Base-by-base conservation (phyloP, 1,140 invertebrate genomes). In the Drosophila murphyi region DNA sequence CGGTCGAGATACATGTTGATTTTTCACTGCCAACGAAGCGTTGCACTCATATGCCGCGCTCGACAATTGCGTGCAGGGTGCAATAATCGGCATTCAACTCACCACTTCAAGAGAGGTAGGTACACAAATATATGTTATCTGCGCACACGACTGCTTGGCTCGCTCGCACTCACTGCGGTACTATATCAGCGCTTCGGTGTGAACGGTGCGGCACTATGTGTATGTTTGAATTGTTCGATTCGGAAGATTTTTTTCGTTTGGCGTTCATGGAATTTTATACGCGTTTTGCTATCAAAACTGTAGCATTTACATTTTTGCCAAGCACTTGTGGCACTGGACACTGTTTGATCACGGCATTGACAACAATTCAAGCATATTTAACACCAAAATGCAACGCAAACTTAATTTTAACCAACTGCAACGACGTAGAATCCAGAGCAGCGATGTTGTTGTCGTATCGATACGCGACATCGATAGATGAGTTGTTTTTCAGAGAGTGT, bases 71-170 rank as follows among this genome's bases (percentile, higher is more conserved):
- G 60, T 81, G 82, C 77, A 88, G 83, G 83, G 82, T 87, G 82
- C 79, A 76, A 68, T 88, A 87, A 86, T 88, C 82, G 82, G 82
- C 82, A 81, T 82, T 88, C 83, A 87, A 87, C 82, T 87, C 83
- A 87, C 83, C 82, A 87, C 82, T 87, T 87, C 61, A 78, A 86
- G 82, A 85, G 82, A 86, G 74, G 83, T 87, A 87, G 82, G 82
- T 87, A 87, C 83, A 87, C 83, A 86, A 86, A 86, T 86, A 75
- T 86, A 85, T 85, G 81, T 82, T 86, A 82, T 86, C 82, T 86
- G 29, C 48, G 48, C 52, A 75, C 41, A 51, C 35, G 32, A 34
- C 67, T 60, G 43, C 51, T 71, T 57, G 45, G 32, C 71, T 79
- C 79, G 50, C 79, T 86, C 69, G 57, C 76, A 68, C 82, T 43